Evolutionary conservation across 2,797 vertebrate species (phyloP).

Genomic region (Myripristis jacobus): DNA sequence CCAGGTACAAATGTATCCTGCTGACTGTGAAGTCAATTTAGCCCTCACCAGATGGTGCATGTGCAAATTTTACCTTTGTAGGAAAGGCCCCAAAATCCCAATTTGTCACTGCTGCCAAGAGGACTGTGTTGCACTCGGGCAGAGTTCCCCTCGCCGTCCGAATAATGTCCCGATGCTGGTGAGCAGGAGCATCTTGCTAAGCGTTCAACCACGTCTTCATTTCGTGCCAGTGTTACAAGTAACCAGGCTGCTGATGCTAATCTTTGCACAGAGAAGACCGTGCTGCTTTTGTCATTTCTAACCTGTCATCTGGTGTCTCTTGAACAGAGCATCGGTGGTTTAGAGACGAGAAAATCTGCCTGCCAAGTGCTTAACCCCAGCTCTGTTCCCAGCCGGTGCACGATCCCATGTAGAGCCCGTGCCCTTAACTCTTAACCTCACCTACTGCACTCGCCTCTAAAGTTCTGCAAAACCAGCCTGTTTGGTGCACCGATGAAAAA

Average conservation of each 20-base stretch:
- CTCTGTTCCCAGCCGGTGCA: neutral
- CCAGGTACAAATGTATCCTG: slow-evolving; percentile 30
- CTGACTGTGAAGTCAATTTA: slow-evolving; percentile 22
- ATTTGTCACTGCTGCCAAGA: slow-evolving; percentile 43
- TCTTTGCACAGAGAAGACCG: neutral
- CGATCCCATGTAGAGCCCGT: neutral
- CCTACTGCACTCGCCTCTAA: neutral
- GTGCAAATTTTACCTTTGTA: slow-evolving; percentile 34
- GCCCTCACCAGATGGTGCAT: slow-evolving; percentile 51
- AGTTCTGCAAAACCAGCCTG: no score
- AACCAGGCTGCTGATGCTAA: slow-evolving; percentile 1
- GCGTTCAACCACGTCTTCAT: slow-evolving; percentile 19
- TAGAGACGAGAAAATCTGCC: neutral
- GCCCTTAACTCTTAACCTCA: neutral
- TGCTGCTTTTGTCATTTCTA: neutral
- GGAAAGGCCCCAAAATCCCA: slow-evolving; percentile 45
- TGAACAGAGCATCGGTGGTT: neutral
- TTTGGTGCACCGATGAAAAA: neutral
- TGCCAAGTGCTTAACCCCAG: no score
- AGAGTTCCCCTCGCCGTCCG: slow-evolving; percentile 55
- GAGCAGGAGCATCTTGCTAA: slow-evolving; percentile 10
- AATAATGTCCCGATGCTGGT: slow-evolving; percentile 38
- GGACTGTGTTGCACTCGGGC: slow-evolving; percentile 43
- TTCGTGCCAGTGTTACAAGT: neutral
- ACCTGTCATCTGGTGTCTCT: slow-evolving; percentile 5